Percentiles rank a stretch among this genome's conserved stretches.
Conservation (phyloP, 2,888 invertebrate species). For the Limnephilus marmoratus region DNA sequence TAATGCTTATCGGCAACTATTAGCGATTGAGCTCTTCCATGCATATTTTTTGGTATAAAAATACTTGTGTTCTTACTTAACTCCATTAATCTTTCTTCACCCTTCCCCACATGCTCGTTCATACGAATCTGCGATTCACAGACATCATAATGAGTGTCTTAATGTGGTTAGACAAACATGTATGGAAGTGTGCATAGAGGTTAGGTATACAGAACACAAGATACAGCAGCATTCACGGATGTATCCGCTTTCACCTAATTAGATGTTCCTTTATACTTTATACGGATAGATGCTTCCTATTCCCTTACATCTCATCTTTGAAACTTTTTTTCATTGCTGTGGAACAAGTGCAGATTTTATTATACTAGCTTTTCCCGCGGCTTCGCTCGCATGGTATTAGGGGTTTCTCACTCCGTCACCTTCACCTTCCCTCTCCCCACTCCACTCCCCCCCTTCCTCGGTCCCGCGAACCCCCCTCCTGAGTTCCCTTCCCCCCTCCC, state of each 20-base stretch:
- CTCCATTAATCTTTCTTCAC: neutral
- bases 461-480: too few species aligned
- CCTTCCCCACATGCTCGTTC: conserved; percentile 12
- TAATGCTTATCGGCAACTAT: too few species aligned
- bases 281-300: neutral
- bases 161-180: conserved; percentile 48
- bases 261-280: neutral
- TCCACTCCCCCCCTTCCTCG: too few species aligned
- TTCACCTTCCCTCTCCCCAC: too few species aligned
- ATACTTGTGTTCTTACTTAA: too few species aligned
- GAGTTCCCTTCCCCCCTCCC: too few species aligned
- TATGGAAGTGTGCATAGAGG: neutral
- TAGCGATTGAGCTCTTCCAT: too few species aligned
- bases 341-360: neutral
- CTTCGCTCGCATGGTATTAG: too few species aligned
- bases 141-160: conserved; percentile 55
- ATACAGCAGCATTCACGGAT: neutral
- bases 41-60: too few species aligned
- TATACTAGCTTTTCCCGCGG: too few species aligned
- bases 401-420: too few species aligned
- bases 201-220: neutral
- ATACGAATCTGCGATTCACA: conserved; percentile 16
- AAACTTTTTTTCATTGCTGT: neutral
- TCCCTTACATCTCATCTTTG: neutral
- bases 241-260: neutral